Evolutionary conservation across 2,888 invertebrate genomes (phyloP).

Genomic region (Nipponacmea schrenckii): DNA sequence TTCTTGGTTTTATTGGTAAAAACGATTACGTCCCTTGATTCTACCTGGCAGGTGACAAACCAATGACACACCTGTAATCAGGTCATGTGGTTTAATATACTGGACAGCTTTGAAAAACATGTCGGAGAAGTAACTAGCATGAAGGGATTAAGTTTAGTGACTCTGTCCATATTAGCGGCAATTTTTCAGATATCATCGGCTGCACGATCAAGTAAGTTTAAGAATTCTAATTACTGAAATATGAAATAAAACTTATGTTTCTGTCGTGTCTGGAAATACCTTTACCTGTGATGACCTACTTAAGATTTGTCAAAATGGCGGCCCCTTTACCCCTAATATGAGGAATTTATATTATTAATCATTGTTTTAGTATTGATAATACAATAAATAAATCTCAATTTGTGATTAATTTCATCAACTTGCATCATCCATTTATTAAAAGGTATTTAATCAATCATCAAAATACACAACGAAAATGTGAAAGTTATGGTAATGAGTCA

Average conservation of each 20-base stretch:
- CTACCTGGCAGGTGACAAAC: neutral
- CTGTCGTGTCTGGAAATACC: neutral
- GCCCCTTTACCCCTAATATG: neutral
- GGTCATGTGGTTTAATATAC: constrained; percentile 24
- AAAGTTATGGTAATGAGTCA: neutral
- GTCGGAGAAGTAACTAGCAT: constrained; percentile 13
- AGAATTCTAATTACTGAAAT: neutral
- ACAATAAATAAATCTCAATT: no score
- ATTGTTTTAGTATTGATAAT: neutral
- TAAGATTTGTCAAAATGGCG: constrained; percentile 11
- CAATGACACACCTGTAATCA: neutral
- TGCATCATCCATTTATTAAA: neutral
- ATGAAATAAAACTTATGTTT: neutral
- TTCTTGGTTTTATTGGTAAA: no score
- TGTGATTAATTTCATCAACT: neutral
- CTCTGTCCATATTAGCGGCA: constrained; percentile 18
- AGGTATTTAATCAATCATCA: neutral
- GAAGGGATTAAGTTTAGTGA: constrained; percentile 5
- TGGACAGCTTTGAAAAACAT: constrained; percentile 23
- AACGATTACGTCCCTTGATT: no score
- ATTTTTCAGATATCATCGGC: constrained; percentile 5
- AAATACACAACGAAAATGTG: neutral
- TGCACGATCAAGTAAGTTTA: constrained; percentile 19
- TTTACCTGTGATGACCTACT: constrained; percentile 20
- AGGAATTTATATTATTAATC: neutral